A percentile compares a stretch with the other conserved stretches of the same genome.
Evolutionary conservation across 2,113 vertebrate species (phyloP).

Genomic region (Guaruba guarouba): DNA sequence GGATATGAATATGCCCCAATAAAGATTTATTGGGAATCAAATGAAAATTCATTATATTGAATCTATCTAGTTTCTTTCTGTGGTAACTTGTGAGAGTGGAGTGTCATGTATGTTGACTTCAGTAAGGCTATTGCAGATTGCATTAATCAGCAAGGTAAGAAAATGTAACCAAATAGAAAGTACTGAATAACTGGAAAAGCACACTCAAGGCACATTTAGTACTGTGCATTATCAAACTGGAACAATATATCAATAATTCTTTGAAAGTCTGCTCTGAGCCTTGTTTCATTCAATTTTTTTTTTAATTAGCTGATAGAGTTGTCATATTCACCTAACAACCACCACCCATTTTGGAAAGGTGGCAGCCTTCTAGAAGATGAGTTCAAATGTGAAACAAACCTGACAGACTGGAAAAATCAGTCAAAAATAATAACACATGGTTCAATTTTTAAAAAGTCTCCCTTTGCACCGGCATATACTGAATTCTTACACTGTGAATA

Average conservation of each 20-base stretch:
- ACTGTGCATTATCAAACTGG: not conserved
- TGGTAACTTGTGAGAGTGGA: not conserved
- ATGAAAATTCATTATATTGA: not conserved
- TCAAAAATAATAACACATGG: not conserved
- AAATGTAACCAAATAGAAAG: not conserved
- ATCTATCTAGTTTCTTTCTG: not conserved
- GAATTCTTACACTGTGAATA: not conserved
- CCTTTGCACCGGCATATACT: not conserved
- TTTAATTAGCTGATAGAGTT: not conserved
- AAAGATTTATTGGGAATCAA: not conserved
- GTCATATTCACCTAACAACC: not conserved
- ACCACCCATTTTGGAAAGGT: not conserved
- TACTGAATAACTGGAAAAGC: not conserved
- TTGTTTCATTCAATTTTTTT: not conserved
- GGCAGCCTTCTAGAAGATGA: rapidly evolving
- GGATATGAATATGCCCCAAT: not conserved
- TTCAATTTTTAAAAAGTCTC: not conserved
- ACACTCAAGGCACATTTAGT: not conserved
- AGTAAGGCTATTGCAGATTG: not conserved
- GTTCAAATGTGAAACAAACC: not conserved
- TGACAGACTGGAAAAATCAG: not conserved
- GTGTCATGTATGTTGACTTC: not conserved
- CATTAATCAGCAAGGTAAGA: not conserved
- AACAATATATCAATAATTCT: not conserved
- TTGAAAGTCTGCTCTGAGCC: not conserved